Percentiles rank a stretch among this genome's conserved stretches.
phyloP scores from a whole-genome alignment of 2,888 invertebrate genomes.

The Panopea generosa region DNA sequence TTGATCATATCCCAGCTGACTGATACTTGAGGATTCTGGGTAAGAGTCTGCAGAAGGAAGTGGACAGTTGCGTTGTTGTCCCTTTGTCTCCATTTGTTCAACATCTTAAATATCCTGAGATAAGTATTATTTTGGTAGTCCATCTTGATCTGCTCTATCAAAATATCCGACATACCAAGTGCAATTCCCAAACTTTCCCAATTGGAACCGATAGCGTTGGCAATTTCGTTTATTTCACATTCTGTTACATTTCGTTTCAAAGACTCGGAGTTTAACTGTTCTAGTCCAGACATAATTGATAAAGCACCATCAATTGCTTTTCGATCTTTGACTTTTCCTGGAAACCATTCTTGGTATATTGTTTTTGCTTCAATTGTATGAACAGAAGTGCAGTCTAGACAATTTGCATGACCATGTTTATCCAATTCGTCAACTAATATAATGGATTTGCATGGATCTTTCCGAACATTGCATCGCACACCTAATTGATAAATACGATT shows the following conservation, averaged over 20 bases:
- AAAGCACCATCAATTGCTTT: too few species aligned
- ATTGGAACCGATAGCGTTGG: conserved; percentile 24
- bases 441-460: too few species aligned
- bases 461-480: background rate
- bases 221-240: conserved; percentile 7
- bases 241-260: conserved; percentile 2
- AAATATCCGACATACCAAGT: conserved; percentile 11
- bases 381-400: conserved; percentile 1
- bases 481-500: background rate
- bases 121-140: conserved; percentile 13
- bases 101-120: conserved; percentile 14
- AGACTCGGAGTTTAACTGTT: background rate
- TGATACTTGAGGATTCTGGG: background rate
- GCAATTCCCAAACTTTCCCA: conserved; percentile 28
- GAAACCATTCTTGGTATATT: conserved; percentile 15
- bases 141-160: conserved; percentile 25
- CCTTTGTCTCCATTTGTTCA: conserved; percentile 7
- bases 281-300: too few species aligned
- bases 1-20: conserved; percentile 8
- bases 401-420: background rate
- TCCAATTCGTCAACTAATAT: too few species aligned
- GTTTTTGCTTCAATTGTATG: conserved; percentile 9
- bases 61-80: conserved; percentile 9
- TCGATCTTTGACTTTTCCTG: background rate
- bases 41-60: conserved; percentile 2